Evolutionary conservation across 2,797 vertebrate species (phyloP).

Genomic region (Apogon hyalosoma): DNA sequence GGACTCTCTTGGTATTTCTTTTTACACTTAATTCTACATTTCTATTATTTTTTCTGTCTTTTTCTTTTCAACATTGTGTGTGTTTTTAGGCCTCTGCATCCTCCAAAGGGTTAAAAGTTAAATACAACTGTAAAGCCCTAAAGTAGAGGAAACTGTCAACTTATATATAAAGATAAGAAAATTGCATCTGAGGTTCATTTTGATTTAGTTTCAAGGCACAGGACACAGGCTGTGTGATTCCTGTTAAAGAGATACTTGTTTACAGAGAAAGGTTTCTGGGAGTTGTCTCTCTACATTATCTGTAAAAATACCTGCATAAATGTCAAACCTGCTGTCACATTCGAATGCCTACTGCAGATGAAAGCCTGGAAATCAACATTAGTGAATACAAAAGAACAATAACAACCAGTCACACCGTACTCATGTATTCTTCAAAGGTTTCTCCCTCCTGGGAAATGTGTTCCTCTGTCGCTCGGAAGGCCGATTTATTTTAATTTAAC

Average conservation of each 20-base stretch:
- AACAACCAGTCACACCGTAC: neutral
- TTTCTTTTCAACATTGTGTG: no score
- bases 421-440: slow-evolving; percentile 5
- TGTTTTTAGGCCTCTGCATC: no score
- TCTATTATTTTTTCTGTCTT: no score
- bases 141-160: no score
- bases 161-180: no score
- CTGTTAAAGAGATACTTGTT: neutral
- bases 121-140: no score
- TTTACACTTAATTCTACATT: no score
- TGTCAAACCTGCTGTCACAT: slow-evolving; percentile 27
- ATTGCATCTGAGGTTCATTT: no score
- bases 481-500: slow-evolving; percentile 9
- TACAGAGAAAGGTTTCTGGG: slow-evolving; percentile 12
- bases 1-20: no score
- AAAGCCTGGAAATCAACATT: slow-evolving; percentile 14
- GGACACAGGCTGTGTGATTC: neutral
- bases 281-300: neutral
- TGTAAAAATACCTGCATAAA: slow-evolving; percentile 34
- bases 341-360: slow-evolving; percentile 29
- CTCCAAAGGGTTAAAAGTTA: no score
- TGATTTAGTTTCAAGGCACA: no score
- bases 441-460: neutral
- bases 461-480: slow-evolving; percentile 13
- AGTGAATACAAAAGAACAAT: neutral